A percentile compares a stretch with the other conserved stretches of the same genome.
Evolutionary conservation across 2,888 invertebrate species (phyloP).

Genomic region (Taphrorychus bicolor): DNA sequence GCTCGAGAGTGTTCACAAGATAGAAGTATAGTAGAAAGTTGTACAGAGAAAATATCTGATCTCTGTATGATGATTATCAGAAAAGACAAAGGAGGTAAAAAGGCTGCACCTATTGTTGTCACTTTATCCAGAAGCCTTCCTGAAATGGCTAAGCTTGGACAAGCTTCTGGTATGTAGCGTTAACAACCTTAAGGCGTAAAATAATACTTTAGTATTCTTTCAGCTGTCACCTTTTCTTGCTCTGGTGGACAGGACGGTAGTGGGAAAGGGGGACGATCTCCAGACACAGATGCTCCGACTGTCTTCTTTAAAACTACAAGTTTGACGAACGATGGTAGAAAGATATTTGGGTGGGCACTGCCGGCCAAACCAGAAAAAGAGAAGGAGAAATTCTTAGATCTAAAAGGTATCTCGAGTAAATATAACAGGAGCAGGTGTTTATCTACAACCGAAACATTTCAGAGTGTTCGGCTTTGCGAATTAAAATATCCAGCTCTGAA

Average conservation of each 20-base stretch:
- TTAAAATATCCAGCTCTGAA: no score
- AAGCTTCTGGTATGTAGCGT: slow-evolving; percentile 13
- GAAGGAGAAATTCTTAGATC: slow-evolving; percentile 2
- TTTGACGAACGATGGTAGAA: neutral
- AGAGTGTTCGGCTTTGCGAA: neutral
- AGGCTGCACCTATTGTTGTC: slow-evolving; percentile 36
- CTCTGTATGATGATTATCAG: slow-evolving; percentile 38
- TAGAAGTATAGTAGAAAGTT: slow-evolving; percentile 20
- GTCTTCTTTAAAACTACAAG: neutral
- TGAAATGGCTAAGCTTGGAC: no score
- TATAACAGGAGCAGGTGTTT: neutral
- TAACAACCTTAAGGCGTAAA: neutral
- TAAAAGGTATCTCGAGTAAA: neutral
- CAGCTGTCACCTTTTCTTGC: neutral
- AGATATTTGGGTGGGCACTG: neutral
- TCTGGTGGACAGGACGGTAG: neutral
- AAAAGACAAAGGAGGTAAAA: slow-evolving; percentile 35
- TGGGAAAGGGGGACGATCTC: neutral
- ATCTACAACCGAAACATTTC: neutral
- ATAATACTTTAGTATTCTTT: neutral
- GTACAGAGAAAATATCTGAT: slow-evolving; percentile 26
- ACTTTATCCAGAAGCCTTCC: slow-evolving; percentile 32
- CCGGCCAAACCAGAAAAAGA: neutral
- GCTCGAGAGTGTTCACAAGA: no score
- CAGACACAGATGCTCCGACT: neutral